Conservation (phyloP, 2,113 vertebrate genomes). For the Hippocampus zosterae region DNA sequence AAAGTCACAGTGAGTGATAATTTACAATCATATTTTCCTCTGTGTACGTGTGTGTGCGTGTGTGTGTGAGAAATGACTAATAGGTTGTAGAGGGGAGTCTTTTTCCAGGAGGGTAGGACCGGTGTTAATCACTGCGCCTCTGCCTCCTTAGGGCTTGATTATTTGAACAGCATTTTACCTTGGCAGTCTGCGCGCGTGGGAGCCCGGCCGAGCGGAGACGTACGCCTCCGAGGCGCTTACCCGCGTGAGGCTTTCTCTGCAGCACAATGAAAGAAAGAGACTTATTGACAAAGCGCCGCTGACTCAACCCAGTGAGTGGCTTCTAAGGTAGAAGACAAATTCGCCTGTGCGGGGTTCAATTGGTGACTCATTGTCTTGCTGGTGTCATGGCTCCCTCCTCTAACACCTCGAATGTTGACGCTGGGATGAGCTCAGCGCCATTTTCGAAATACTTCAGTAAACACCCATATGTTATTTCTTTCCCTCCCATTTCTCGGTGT, state of each 20-base stretch:
- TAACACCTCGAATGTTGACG: neutral
- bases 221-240: neutral
- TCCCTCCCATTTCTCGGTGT: neutral
- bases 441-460: neutral
- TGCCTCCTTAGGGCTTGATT: constrained; percentile 10
- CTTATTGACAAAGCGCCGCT: constrained; percentile 13
- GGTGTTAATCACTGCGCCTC: constrained; percentile 35
- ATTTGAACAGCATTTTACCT: constrained; percentile 35
- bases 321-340: constrained; percentile 50
- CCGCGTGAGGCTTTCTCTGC: constrained; percentile 4
- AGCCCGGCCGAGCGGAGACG: constrained; percentile 1
- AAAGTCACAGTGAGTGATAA: too few relatives aligned
- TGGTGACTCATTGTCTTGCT: constrained; percentile 30
- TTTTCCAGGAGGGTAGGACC: constrained; percentile 22
- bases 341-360: constrained; percentile 30
- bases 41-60: too few relatives aligned
- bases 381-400: neutral
- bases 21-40: too few relatives aligned
- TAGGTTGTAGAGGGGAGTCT: neutral
- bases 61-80: too few relatives aligned
- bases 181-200: constrained; percentile 14
- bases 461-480: neutral
- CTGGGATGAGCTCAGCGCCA: neutral
- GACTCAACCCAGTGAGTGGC: constrained; percentile 42
- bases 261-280: constrained; percentile 15